These are phyloP conservation scores for Stegana nigrithorax DNA, from an alignment of 2,888 invertebrate genomes.

Conservation along the genomic window DNA sequence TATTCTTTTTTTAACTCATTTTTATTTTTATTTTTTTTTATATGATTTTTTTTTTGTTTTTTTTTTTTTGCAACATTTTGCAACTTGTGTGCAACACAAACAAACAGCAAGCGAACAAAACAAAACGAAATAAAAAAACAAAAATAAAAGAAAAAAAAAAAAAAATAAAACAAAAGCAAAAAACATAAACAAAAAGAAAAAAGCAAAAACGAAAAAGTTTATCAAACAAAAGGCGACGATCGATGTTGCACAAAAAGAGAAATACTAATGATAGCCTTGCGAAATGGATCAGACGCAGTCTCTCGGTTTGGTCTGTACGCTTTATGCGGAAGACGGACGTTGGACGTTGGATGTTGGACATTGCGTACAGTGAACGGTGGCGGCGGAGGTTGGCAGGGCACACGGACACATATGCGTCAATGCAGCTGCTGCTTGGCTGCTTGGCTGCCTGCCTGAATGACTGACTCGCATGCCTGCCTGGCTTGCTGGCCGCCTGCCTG, in stretches of 20 bases:
- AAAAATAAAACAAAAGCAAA: too few relatives aligned
- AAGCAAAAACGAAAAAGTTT: conserved; percentile 47
- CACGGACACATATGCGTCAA: too few relatives aligned
- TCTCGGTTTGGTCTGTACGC: too few relatives aligned
- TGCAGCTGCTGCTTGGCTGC: conserved; percentile 4
- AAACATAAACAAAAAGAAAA: too few relatives aligned
- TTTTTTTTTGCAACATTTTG: neutral
- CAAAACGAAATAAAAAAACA: conserved; percentile 25
- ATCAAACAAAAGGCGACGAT: conserved; percentile 57
- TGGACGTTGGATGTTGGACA: neutral
- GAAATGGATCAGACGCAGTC: conserved; percentile 22
- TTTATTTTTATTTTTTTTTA: conserved; percentile 12
- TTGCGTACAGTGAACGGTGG: neutral
- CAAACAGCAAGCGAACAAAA: too few relatives aligned
- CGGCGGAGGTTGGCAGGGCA: too few relatives aligned
- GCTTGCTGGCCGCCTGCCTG: neutral
- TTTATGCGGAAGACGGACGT: neutral
- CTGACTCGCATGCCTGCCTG: neutral
- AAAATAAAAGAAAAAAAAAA: too few relatives aligned
- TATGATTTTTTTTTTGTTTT: conserved; percentile 24
- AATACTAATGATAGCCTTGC: conserved; percentile 55
- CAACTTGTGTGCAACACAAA: too few relatives aligned
- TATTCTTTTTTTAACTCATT: conserved; percentile 38
- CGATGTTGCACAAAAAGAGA: conserved; percentile 19
- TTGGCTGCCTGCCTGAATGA: too few relatives aligned